These are phyloP conservation scores for Rostratula benghalensis DNA, from an alignment of 2,113 vertebrate species.

Conservation along the genomic window DNA sequence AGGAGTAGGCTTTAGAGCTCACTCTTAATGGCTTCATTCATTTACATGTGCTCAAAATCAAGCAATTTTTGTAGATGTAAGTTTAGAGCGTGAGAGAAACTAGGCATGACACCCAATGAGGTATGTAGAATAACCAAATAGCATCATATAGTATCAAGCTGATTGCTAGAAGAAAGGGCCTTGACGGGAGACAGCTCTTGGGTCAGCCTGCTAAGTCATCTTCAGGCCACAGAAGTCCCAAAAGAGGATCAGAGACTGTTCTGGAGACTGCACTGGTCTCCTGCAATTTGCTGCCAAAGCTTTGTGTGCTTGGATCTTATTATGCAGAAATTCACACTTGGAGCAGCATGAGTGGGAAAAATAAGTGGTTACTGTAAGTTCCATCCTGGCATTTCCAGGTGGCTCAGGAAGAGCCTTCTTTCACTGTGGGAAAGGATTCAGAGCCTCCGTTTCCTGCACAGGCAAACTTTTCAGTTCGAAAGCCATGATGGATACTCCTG, in stretches of 20 bases:
- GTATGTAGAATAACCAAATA: neutral
- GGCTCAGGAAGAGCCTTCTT: neutral
- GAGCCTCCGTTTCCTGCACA: neutral
- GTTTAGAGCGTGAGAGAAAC: neutral
- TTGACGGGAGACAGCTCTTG: neutral
- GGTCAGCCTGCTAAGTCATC: neutral
- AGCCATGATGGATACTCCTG: neutral
- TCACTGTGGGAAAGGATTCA: neutral
- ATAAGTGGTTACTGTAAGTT: neutral
- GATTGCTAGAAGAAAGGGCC: neutral
- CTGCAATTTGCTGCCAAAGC: neutral
- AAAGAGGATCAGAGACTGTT: neutral
- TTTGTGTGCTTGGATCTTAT: neutral
- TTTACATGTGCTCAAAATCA: neutral
- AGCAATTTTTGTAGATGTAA: neutral
- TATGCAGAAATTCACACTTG: neutral
- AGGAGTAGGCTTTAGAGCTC: neutral
- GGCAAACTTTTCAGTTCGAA: constrained; percentile 23
- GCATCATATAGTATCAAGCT: neutral
- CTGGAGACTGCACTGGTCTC: neutral
- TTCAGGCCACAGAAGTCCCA: neutral
- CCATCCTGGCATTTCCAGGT: constrained; percentile 18
- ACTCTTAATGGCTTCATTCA: neutral
- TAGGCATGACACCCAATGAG: neutral
- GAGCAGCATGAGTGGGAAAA: neutral